phyloP scores from a whole-genome alignment of 37 sponge, comb jelly and placozoan genomes.

The Cliona cf. orientalis region DNA sequence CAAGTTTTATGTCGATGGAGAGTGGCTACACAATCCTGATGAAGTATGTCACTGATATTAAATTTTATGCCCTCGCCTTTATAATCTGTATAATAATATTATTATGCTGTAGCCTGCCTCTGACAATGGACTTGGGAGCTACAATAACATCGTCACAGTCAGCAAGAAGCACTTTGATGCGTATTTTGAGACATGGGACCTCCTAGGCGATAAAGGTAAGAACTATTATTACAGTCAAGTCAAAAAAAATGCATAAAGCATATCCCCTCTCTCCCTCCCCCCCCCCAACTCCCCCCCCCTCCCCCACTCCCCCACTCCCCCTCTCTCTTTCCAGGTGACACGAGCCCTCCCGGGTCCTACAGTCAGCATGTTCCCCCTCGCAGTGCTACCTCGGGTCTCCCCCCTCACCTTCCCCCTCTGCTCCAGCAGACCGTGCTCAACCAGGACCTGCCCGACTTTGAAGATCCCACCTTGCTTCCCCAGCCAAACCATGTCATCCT shows the following conservation, averaged over 20 bases:
- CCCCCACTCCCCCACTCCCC: too few species aligned
- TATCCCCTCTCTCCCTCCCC: too few species aligned
- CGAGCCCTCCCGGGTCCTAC: slow-evolving; percentile 75
- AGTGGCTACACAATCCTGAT: slow-evolving; percentile 86
- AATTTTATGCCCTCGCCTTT: neutral
- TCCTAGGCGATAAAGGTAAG: slow-evolving; percentile 23
- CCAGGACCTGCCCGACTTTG: slow-evolving; percentile 68
- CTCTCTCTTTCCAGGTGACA: slow-evolving; percentile 29
- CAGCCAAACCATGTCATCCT: slow-evolving; percentile 84
- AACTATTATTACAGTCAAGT: too few species aligned
- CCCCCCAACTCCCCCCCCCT: too few species aligned
- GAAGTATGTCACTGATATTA: slow-evolving; percentile 44
- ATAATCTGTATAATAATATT: neutral
- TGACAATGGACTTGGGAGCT: slow-evolving; percentile 72
- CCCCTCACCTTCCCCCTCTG: slow-evolving; percentile 80
- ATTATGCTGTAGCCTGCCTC: slow-evolving; percentile 26
- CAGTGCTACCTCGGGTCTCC: slow-evolving; percentile 74
- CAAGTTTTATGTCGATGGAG: slow-evolving; percentile 88
- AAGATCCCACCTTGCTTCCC: slow-evolving; percentile 71
- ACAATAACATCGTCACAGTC: slow-evolving; percentile 74
- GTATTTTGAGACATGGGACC: slow-evolving; percentile 51
- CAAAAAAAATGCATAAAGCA: too few species aligned
- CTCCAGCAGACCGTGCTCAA: slow-evolving; percentile 80
- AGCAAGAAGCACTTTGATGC: slow-evolving; percentile 76
- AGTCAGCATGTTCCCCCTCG: slow-evolving; percentile 66